Evolutionary conservation across 2,113 vertebrate species (phyloP).

Genomic region (Excalfactoria chinensis): DNA sequence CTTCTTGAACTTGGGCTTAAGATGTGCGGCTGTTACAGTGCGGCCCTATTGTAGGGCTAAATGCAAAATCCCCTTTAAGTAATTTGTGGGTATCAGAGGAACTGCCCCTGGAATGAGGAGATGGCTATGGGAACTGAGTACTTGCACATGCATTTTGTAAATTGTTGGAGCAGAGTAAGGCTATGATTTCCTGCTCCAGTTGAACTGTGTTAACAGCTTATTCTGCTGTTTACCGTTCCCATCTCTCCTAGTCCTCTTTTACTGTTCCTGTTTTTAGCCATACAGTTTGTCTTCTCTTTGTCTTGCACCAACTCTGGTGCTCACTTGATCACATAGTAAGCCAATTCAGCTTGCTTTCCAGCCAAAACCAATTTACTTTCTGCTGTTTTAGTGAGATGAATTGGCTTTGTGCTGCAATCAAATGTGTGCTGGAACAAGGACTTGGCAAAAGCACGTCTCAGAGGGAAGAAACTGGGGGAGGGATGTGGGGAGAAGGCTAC

Average conservation of each 20-base stretch:
- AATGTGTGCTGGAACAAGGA: constrained; percentile 11
- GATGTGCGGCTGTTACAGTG: not conserved
- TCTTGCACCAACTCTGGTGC: not conserved
- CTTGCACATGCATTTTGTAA: not conserved
- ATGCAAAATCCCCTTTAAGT: not conserved
- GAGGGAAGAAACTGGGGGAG: constrained; percentile 11
- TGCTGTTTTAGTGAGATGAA: constrained; percentile 39
- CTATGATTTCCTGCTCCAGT: not conserved
- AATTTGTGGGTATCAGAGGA: not conserved
- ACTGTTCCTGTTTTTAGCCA: not conserved
- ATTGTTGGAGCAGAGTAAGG: not conserved
- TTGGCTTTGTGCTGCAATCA: constrained; percentile 47
- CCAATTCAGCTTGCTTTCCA: constrained; percentile 17
- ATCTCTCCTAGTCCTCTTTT: not conserved
- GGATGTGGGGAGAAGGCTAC: constrained; percentile 16
- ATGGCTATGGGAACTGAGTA: not conserved
- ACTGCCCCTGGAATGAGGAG: not conserved
- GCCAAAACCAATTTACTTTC: constrained; percentile 55
- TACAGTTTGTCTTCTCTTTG: not conserved
- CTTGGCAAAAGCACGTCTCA: constrained; percentile 50
- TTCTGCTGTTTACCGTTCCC: not conserved
- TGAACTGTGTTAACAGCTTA: not conserved
- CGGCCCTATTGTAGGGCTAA: not conserved
- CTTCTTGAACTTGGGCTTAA: not conserved
- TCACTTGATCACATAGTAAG: not conserved